Evolutionary conservation across 64 coral and sea anemone genomes (phyloP).

Genomic region (Catalaphyllia jardinei): DNA sequence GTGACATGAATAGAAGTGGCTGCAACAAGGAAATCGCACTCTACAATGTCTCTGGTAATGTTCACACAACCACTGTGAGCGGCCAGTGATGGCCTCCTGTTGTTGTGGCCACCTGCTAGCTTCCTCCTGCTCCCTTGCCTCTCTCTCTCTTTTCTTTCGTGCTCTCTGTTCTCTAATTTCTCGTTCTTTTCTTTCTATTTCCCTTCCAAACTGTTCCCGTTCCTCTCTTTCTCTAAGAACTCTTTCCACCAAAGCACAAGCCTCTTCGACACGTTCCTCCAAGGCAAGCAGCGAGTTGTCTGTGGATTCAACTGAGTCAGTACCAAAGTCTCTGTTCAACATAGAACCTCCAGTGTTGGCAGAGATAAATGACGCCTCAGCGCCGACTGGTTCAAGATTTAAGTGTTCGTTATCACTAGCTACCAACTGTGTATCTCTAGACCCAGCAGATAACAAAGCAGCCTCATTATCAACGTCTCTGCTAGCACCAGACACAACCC

Average conservation of each 20-base stretch:
- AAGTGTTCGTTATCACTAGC: neutral
- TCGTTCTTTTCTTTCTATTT: slow-evolving; percentile 15
- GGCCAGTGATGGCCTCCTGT: neutral
- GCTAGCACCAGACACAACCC: neutral
- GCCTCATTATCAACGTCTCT: neutral
- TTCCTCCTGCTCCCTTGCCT: neutral
- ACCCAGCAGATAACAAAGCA: neutral
- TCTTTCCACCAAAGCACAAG: neutral
- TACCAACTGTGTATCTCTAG: neutral
- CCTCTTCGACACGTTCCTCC: neutral
- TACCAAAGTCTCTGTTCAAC: neutral
- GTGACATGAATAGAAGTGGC: slow-evolving; percentile 57
- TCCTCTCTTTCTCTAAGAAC: neutral
- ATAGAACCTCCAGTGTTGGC: neutral
- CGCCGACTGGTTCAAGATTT: neutral
- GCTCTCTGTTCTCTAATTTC: slow-evolving; percentile 7
- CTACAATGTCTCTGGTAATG: slow-evolving; percentile 55
- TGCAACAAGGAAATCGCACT: slow-evolving; percentile 58
- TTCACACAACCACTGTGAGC: slow-evolving; percentile 18
- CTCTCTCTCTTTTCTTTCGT: neutral
- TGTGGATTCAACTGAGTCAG: slow-evolving; percentile 3
- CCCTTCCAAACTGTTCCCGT: slow-evolving; percentile 10
- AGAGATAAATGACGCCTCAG: neutral
- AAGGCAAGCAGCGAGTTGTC: slow-evolving; percentile 7
- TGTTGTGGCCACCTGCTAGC: neutral